Base-by-base conservation (phyloP, 2,888 invertebrate species). In the Folsomia candida region DNA sequence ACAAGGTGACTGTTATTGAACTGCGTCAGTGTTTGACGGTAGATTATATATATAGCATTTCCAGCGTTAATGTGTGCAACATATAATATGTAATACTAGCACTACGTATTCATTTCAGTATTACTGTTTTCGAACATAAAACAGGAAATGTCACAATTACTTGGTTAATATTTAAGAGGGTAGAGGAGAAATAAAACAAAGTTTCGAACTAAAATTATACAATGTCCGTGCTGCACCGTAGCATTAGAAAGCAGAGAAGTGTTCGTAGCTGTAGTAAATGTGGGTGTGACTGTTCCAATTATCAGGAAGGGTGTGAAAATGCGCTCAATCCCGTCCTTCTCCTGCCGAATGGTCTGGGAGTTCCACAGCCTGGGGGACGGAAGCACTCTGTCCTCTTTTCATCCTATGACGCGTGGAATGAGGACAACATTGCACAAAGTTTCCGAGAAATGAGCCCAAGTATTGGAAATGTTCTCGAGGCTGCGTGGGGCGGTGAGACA, bases 341-440 rank as follows among this genome's bases (percentile, higher is more conserved):
- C 9, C 47, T 47, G 9, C 60, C 70, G 47, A 70, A 51, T 2
- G 20, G 68, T 22, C 24, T 71, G 2, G 14, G 64, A 25, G 64
- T 61, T 0, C 60, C 63, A 18, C 57, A 27, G 6, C 47, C 29
- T 24, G 67, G 57, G 3, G 74, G 60, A 54, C 67, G 73, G 14
- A 77, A 75, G 51, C 74, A 75, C 26, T 79, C 79, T 14, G 71
- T 77, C 4, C 68, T 78, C 9, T 78, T 78, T 37, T 51, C 72
- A 14, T 74, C 74, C 0, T 71, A 73, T 37, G 75, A 75, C 27
- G 61, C 68, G 1, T 79, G 79, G 79, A 76, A 65, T 61, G 77
- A 79, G 26, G 76, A 75, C 26, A 68, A 65, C 47, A 69, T 75
- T 27, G 61, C 69, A 6, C 71, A 73, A 60, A 71, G 73, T 27